Base-by-base conservation (phyloP, 2,888 invertebrate genomes). In the Sphaerophoria rueppellii region DNA sequence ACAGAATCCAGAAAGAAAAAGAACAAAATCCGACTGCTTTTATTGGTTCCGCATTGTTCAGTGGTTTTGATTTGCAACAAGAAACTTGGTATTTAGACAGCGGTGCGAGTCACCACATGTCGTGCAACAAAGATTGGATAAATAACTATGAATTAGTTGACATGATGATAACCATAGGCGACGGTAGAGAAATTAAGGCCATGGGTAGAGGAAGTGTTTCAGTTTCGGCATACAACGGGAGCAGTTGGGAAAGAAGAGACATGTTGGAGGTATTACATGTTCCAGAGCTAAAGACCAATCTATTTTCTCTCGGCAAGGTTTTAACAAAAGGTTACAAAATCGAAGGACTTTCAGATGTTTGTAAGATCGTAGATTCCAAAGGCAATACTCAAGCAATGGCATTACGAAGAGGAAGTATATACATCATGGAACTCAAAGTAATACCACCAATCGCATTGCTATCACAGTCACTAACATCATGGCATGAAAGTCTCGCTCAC, bases 101-200 rank as follows among this genome's bases (percentile, higher is more conserved):
- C 54, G 34, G 54, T 12, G 54, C 54, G 54, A 54, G 54, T 34
- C 54, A 54, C n/a, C 54, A 52, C 52, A 54, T 54, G 54, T 24
- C 54, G 2, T 32, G 54, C 54, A 54, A 34, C 54, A 55, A 55
- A 4, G 34, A 55, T 34, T 55, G 55, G 55, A 34, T 55, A 55
- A 55, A 55, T 55, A 55, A 55, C 55, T 55, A 55, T 4, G 55
- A 55, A 55, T 55, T 55, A 5, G 34, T 55, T 34, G 55, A 55
- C 2, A 55, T 55, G 7, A n/a, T 34, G 55, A 55, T 55, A 55
- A 55, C 55, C 6, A 55, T 55, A 55, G 55, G 55, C n/a, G 55
- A 55, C 6, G 55, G 55, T 6, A 55, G 11, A 34, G n/a, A 55
- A 55, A 55, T 55, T 6, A 55, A n/a, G 55, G 55, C n/a, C 12